Conservation (phyloP, 2,888 invertebrate genomes). For the Xestia sexstrigata region DNA sequence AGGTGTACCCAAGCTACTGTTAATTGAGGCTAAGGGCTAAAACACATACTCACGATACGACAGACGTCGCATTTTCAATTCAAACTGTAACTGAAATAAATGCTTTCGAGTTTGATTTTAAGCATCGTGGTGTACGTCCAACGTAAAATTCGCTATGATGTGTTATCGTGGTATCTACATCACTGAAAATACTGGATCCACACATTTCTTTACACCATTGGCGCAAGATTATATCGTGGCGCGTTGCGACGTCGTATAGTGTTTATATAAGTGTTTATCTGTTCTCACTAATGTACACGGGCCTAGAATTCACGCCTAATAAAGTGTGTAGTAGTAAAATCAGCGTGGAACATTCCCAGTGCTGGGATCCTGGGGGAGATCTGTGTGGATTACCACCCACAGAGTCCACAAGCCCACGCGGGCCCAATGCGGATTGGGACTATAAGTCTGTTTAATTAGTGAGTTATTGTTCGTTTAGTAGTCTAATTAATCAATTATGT, state of each 20-base stretch:
- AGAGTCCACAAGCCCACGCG: neutral
- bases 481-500: conserved; percentile 13
- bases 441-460: neutral
- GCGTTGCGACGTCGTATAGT: neutral
- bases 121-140: neutral
- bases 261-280: neutral
- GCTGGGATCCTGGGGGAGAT: neutral
- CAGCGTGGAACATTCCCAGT: neutral
- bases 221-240: neutral
- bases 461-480: neutral
- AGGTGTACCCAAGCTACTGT: neutral
- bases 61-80: neutral
- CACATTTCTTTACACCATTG: neutral
- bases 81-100: neutral
- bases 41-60: neutral
- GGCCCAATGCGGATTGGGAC: neutral
- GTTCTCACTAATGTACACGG: neutral
- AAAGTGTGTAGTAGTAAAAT: neutral
- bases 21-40: neutral
- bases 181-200: neutral
- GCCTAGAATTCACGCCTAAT: neutral
- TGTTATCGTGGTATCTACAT: neutral
- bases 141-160: neutral
- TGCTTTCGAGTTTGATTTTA: neutral
- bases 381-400: neutral